phyloP scores from a whole-genome alignment of 2,888 invertebrate genomes.

The Emmelina monodactyla region DNA sequence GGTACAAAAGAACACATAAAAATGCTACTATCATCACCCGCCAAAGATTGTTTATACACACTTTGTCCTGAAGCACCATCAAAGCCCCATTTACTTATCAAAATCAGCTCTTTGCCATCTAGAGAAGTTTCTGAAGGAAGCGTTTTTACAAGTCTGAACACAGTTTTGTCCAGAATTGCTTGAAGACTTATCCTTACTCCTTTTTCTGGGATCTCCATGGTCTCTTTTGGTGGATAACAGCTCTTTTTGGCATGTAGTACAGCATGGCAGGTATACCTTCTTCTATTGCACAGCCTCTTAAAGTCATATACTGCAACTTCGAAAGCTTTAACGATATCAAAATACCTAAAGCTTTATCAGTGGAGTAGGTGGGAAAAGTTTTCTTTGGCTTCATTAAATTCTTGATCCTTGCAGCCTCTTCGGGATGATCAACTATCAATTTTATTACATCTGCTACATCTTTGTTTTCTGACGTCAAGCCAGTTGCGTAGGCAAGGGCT shows the following conservation, averaged over 20 bases:
- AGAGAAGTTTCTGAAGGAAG: conserved; percentile 4
- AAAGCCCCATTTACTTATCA: conserved; percentile 12
- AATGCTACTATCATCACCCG: too few relatives aligned
- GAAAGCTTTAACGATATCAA: conserved; percentile 9
- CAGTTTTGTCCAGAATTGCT: conserved; percentile 12
- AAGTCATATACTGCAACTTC: conserved; percentile 8
- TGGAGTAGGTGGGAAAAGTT: conserved; percentile 5
- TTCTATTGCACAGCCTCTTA: conserved; percentile 7
- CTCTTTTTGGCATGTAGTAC: neutral
- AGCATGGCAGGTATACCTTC: neutral
- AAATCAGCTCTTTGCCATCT: conserved; percentile 7
- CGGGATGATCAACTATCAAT: conserved; percentile 4
- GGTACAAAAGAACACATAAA: too few relatives aligned
- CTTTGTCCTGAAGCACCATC: conserved; percentile 9
- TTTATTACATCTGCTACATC: conserved; percentile 9
- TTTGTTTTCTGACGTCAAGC: conserved; percentile 2
- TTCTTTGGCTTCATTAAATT: conserved; percentile 4
- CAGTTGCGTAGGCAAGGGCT: conserved; percentile 2
- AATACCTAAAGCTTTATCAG: conserved; percentile 10
- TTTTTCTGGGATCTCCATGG: conserved; percentile 7
- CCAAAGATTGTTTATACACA: conserved; percentile 10
- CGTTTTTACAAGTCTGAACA: conserved; percentile 9
- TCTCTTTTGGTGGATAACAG: conserved; percentile 3
- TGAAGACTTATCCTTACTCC: conserved; percentile 12
- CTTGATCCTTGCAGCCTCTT: conserved; percentile 2